These are phyloP conservation scores for Candoia aspera DNA, from an alignment of 2,113 vertebrate species.

Conservation along the genomic window DNA sequence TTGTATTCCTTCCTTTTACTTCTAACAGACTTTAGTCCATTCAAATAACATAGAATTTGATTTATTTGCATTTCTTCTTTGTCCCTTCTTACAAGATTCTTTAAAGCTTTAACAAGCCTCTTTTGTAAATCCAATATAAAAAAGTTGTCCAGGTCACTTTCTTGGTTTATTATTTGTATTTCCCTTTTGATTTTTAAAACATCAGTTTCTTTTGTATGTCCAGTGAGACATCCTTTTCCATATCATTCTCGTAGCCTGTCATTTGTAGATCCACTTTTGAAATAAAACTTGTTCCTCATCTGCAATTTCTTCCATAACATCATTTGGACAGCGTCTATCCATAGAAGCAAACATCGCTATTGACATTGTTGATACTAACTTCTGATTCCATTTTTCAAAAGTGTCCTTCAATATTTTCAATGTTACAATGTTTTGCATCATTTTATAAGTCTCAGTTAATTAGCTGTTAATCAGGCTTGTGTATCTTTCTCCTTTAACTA, in stretches of 20 bases:
- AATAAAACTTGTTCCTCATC: neutral
- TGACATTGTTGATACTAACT: neutral
- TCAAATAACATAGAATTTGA: no score
- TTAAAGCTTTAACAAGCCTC: no score
- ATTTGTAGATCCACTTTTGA: neutral
- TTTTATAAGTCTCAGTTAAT: neutral
- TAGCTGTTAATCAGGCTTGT: neutral
- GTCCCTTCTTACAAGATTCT: no score
- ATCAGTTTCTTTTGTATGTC: neutral
- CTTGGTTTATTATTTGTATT: neutral
- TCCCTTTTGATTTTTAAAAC: neutral
- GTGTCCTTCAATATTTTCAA: neutral
- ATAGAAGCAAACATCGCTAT: neutral
- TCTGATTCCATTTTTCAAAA: neutral
- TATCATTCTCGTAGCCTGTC: neutral
- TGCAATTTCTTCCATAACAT: neutral
- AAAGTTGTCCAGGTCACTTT: neutral
- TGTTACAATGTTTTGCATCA: neutral
- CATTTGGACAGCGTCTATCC: neutral
- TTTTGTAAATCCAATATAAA: neutral
- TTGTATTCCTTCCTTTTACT: no score
- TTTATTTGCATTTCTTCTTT: no score
- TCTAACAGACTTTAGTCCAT: no score
- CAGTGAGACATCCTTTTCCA: neutral
- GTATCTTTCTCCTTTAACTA: neutral